Base-by-base conservation (phyloP, 1,140 invertebrate species). In the Aphis craccivora region DNA sequence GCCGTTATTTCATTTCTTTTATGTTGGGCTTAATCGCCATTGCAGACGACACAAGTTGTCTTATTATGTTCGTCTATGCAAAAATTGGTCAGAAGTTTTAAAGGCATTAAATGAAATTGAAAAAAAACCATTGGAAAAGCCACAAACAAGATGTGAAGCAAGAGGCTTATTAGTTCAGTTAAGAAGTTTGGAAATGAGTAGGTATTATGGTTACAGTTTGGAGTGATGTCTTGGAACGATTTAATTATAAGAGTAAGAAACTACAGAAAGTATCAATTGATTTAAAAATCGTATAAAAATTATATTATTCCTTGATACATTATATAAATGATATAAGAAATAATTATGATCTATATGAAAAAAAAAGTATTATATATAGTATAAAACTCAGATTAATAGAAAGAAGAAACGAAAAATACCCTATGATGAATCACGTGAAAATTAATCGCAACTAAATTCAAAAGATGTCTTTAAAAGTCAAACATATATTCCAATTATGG, bases 171-270 rank as follows among this genome's bases (percentile, higher is more conserved):
- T 40, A 45, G 83, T 55, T 90, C 93, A 93, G 55, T 48, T 93
- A 51, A 37, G 84, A 90, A 45, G 84, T 45, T 81, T 94, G 89
- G 91, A 94, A 84, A 94, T 76, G 48, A 91, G n/a, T n/a, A n/a
- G n/a, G 53, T n/a, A 90, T 94, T n/a, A 94, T 94, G 94, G 88
- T 94, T 35, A 86, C 84, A 51, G 60, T 94, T 89, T 92, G 89
- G 94, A 81, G 93, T 37, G 76, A 83, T 37, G 83, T 91, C 55
- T 48, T 94, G 35, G 89, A 94, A 93, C 60, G 93, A 60, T 94
- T 94, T 81, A 91, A 93, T 43, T 86, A 35, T 51, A 60, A 83
- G 35, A 92, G 81, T 67, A 93, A 88, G 51, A 94, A 93, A 94
- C 51, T 88, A 48, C 93, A 94, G 55, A 35, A 83, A 35, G n/a